Base-by-base conservation (phyloP, 2,888 invertebrate species). In the Drosophila robusta region DNA sequence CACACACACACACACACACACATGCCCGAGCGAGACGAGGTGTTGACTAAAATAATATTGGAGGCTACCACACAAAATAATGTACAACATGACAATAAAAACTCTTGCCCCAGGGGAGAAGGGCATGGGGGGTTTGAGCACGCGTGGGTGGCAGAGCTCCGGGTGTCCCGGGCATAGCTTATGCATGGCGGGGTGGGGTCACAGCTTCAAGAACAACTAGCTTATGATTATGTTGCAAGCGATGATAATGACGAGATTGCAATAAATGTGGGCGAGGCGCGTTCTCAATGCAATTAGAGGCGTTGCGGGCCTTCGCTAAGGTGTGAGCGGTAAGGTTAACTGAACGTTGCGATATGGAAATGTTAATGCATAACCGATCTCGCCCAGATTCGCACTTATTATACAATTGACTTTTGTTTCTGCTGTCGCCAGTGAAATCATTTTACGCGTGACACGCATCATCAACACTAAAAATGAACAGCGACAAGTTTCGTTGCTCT, bases 1-100 rank as follows among this genome's bases (percentile, higher is more conserved):
- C 51, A 74, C 49, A 67, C 16, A 56, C 44, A 67, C 32, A 65
- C 38, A 57, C 45, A 66, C 41, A 67, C 38, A 57, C 36, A 34
- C 22, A 55, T 12, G n/a, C 26, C 38, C 8, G 29, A 16, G 45
- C 41, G 52, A 56, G 52, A 47, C 74, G 71, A 81, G 83, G 72
- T 85, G 89, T 85, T 82, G 85, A 88, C 85, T 89, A 88, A 85
- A 85, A 89, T 89, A 89, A 85, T 86, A 85, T 85, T 89, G 79
- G 89, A 89, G 89, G 89, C 88, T 87, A 79, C 60, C 63, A 50
- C 50, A 75, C 39, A 24, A 58, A 58, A n/a, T 46, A 58, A n/a
- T 56, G 57, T 14, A 56, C 69, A 69, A 61, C 57, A 70, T 46
- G 24, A 63, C 66, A 67, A 71, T 51, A 69, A 66, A 51, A 63